Percentiles rank a stretch among this genome's conserved stretches.
phyloP scores from a whole-genome alignment of 2,888 invertebrate genomes.

The Eumerus sabulonum region DNA sequence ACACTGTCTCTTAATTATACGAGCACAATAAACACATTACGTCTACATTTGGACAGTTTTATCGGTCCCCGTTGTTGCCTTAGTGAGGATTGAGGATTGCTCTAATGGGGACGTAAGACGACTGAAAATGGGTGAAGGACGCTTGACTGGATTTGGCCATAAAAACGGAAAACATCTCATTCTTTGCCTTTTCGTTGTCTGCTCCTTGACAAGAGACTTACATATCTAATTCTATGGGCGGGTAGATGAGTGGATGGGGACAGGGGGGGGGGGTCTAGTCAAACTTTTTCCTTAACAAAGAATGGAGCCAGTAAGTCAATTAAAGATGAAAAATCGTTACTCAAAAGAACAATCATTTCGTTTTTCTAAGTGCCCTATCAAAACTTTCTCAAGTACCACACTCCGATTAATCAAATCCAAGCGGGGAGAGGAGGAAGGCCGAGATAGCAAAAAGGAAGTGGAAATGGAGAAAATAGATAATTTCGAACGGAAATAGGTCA shows the following conservation, averaged over 20 bases:
- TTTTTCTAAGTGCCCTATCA: constrained; percentile 23
- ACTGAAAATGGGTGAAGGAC: constrained; percentile 6
- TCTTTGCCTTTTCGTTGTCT: constrained; percentile 2
- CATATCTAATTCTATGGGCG: not conserved
- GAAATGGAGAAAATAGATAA: not conserved
- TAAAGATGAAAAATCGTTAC: constrained; percentile 47
- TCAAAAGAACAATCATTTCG: constrained; percentile 30
- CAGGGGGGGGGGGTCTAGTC: not conserved
- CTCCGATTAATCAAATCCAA: constrained; percentile 13
- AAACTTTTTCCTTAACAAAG: constrained; percentile 7
- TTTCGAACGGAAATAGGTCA: too few species aligned
- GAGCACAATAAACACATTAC: constrained; percentile 50
- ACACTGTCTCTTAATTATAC: constrained; percentile 57
- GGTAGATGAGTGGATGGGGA: too few species aligned
- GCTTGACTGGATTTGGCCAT: constrained; percentile 24
- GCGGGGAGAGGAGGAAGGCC: not conserved
- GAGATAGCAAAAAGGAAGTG: constrained; percentile 13
- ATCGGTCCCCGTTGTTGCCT: not conserved
- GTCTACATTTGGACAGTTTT: constrained; percentile 28
- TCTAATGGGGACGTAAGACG: not conserved
- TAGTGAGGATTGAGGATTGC: not conserved
- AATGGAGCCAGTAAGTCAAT: constrained; percentile 41
- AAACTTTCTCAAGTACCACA: constrained; percentile 29
- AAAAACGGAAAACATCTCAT: constrained; percentile 17
- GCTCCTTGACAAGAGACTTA: constrained; percentile 15